Evolutionary conservation across 37 sponge, comb jelly and placozoan species (phyloP).

Genomic region (Halichondria panicea): DNA sequence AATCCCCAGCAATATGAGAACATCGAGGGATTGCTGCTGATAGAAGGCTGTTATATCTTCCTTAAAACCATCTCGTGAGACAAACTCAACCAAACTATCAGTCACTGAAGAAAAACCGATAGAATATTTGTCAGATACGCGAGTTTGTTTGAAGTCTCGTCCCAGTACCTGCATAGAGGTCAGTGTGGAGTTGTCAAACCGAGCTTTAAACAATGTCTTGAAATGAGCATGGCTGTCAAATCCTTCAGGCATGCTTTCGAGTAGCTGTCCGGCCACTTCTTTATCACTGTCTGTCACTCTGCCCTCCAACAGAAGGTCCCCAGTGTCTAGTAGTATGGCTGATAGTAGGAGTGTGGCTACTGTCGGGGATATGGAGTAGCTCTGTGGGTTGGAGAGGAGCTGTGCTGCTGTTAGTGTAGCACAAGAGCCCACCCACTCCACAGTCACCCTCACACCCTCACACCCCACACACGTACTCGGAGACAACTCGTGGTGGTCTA

Average conservation of each 20-base stretch:
- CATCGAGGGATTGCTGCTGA: not conserved
- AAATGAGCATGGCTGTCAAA: slow-evolving; percentile 42
- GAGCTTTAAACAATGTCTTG: slow-evolving; percentile 13
- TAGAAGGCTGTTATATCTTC: slow-evolving; percentile 7
- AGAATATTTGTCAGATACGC: not conserved
- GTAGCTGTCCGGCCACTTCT: slow-evolving; percentile 26
- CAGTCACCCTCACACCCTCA: not conserved
- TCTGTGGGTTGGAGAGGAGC: slow-evolving; percentile 11
- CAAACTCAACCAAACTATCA: slow-evolving; percentile 22
- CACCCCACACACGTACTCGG: not conserved
- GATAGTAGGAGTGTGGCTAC: slow-evolving; percentile 59
- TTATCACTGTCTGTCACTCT: slow-evolving; percentile 57
- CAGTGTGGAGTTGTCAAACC: slow-evolving; percentile 33
- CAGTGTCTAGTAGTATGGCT: slow-evolving; percentile 76
- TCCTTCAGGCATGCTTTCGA: not conserved
- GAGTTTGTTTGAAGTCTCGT: slow-evolving; percentile 55
- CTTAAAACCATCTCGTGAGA: not conserved
- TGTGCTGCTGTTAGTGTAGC: slow-evolving; percentile 54
- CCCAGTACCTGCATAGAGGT: slow-evolving; percentile 45
- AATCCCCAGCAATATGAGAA: slow-evolving; percentile 37
- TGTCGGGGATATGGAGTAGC: not conserved
- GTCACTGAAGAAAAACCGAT: slow-evolving; percentile 59
- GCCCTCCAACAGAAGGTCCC: slow-evolving; percentile 26
- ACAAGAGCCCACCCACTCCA: slow-evolving; percentile 74
- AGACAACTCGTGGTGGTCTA: slow-evolving; percentile 72